Evolutionary conservation across 1,140 invertebrate species (phyloP), one percentile per base, ranked within the genome.

Genomic region (Oryctes rhinoceros): DNA sequence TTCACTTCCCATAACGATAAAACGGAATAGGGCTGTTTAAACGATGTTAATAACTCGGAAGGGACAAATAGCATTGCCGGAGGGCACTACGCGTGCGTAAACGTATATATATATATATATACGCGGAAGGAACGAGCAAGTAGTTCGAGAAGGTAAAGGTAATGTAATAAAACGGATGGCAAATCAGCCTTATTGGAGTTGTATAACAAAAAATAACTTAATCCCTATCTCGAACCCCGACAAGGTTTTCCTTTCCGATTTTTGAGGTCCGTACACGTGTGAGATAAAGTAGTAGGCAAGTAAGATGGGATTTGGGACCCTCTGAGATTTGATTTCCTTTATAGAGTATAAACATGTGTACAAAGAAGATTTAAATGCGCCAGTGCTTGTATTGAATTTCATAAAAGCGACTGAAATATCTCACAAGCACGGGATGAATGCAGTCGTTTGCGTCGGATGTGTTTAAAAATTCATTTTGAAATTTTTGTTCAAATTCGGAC

Each of bases 1-100:
- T 59, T 59, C 53, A 18, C 15, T 59, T 59, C 53, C 18, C 53
- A 59, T 59, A 59, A 59, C 53, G 15, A 59, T 59, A 59, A 59
- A 59, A 59, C 53, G 53, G 53, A 59, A 59, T 59, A n/a, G 53
- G 53, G 53, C 53, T 59, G 18, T 59, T 59, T 59, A 59, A 59
- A 59, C 53, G 53, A 59, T 59, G 53, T 59, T 59, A 59, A 59
- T 59, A 59, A 59, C 18, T n/a, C 53, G 53, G n/a, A 59, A 59
- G 53, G 53, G 53, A 59, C 53, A 59, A 59, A 59, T 59, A n/a
- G 53, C 18, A 18, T 59, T 59, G 53, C 53, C 49, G 53, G 53
- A 18, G 15, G 15, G 53, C 53, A 59, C 15, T 59, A n/a, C n/a
- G 53, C n/a, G 49, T n/a, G 53, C n/a, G 53, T 6, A 13, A 13